Evolutionary conservation across 2,797 vertebrate species (phyloP).

Genomic region (Hephaestus fuliginosus): DNA sequence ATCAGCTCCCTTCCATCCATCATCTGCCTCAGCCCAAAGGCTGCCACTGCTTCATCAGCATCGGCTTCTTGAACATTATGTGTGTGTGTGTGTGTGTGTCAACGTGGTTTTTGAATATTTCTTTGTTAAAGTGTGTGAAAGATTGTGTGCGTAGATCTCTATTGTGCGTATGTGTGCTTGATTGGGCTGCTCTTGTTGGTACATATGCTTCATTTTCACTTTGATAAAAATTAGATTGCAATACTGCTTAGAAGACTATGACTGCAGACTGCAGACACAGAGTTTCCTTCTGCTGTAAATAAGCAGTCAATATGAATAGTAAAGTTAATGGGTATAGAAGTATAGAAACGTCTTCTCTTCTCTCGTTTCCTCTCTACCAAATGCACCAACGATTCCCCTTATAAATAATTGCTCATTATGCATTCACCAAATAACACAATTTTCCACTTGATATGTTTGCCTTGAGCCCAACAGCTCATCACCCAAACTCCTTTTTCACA

Average conservation of each 20-base stretch:
- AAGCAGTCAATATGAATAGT: background rate
- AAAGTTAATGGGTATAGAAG: too few species aligned
- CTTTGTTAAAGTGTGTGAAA: slow-evolving; percentile 30
- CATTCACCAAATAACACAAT: slow-evolving; percentile 2
- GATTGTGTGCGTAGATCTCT: slow-evolving; percentile 27
- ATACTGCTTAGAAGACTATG: background rate
- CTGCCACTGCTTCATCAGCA: slow-evolving; percentile 76
- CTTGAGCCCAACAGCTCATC: background rate
- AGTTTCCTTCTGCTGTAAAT: background rate
- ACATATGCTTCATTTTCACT: slow-evolving; percentile 15
- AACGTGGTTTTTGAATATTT: slow-evolving; percentile 38
- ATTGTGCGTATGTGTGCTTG: slow-evolving; percentile 7
- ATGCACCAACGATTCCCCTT: background rate
- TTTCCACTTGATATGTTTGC: background rate
- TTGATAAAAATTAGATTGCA: slow-evolving; percentile 11
- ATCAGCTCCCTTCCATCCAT: slow-evolving; percentile 79
- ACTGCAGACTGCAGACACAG: background rate
- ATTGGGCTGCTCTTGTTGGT: background rate
- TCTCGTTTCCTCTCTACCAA: background rate
- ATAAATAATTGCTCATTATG: background rate
- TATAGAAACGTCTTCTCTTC: background rate
- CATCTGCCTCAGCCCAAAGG: slow-evolving; percentile 74
- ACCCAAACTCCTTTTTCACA: background rate
- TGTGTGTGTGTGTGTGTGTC: slow-evolving; percentile 1
- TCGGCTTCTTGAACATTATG: slow-evolving; percentile 49